phyloP scores from a whole-genome alignment of 2,888 invertebrate genomes.

The Falcaria lacertinaria region DNA sequence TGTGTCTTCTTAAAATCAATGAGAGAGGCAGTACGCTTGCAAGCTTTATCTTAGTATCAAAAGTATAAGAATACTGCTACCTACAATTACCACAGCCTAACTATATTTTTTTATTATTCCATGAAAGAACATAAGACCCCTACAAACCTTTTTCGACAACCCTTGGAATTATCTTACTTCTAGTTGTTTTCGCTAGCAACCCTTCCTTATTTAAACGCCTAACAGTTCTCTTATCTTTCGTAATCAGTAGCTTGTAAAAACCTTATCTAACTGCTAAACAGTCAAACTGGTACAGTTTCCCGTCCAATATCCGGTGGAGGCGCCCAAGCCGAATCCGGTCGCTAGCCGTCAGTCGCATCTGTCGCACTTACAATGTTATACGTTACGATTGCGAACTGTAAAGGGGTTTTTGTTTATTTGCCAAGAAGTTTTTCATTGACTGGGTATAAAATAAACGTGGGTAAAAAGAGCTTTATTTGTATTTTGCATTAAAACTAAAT shows the following conservation, averaged over 20 bases:
- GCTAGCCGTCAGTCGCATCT: conserved; percentile 35
- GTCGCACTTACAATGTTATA: conserved; percentile 19
- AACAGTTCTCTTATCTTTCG: conserved; percentile 3
- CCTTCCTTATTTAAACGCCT: conserved; percentile 7
- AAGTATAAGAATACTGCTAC: too few relatives aligned
- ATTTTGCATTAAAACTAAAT: too few relatives aligned
- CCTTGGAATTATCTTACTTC: too few relatives aligned
- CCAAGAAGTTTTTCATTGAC: not conserved
- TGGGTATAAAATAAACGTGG: too few relatives aligned
- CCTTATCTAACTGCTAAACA: conserved; percentile 20
- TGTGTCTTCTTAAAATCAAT: too few relatives aligned
- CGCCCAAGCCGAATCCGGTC: conserved; percentile 47
- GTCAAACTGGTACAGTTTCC: conserved; percentile 39
- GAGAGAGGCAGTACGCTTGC: too few relatives aligned
- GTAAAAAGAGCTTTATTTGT: too few relatives aligned
- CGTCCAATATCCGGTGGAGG: conserved; percentile 59
- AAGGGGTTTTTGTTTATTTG: not conserved
- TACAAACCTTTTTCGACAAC: too few relatives aligned
- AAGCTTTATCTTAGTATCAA: not conserved
- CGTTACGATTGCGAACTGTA: conserved; percentile 3
- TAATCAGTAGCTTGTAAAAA: conserved; percentile 15
- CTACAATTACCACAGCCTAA: too few relatives aligned
- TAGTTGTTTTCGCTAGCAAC: conserved; percentile 5
- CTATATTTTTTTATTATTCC: too few relatives aligned
- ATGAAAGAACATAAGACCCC: too few relatives aligned